Evolutionary conservation across 2,888 invertebrate species (phyloP), one percentile per base, ranked within the genome.

Genomic region (Cyclophora albipunctata): DNA sequence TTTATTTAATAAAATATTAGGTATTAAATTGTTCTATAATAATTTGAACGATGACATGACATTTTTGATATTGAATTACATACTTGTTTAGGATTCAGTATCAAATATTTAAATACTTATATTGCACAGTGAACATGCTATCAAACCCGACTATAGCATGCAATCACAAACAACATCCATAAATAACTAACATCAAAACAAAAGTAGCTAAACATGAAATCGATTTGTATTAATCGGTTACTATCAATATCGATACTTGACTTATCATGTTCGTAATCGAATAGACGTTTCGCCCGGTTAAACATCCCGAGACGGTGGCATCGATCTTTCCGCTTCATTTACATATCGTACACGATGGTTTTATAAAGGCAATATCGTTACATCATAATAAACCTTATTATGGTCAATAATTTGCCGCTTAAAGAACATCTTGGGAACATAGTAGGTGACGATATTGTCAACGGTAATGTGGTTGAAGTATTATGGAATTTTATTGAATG

Each of bases 281-380:
- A 57, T 50, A 45, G 35, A 45, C 52, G 48, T 44, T 50, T 56
- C 51, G 54, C 49, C 43, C 45, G 49, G 46, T 49, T 52, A 45
- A 50, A 53, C 45, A 44, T 48, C 47, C 34, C 47, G 48, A 50
- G 49, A 46, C 46, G 47, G 55, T 45, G 63, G 56, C 55, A 58
- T 59, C 55, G 50, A 55, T 58, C 62, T 65, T 63, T 67, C 60
- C 64, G 63, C 60, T 61, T 73, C 73, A 75, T 78, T 80, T 73
- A 60, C 75, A 78, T 77, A 59, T 69, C 67, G 61, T 66, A 69
- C 54, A 46, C 61, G 57, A 59, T 69, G 68, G 67, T 71, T 20
- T 20, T 20, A 20, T 20, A 20, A 20, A 20, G 20, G 20, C 37
- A 37, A 5, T 66, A 73, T 72, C 59, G 64, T 75, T 71, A 67